A percentile compares a stretch with the other conserved stretches of the same genome.
Evolutionary conservation across 1,140 invertebrate genomes (phyloP).

Genomic region (Ephestia elutella): DNA sequence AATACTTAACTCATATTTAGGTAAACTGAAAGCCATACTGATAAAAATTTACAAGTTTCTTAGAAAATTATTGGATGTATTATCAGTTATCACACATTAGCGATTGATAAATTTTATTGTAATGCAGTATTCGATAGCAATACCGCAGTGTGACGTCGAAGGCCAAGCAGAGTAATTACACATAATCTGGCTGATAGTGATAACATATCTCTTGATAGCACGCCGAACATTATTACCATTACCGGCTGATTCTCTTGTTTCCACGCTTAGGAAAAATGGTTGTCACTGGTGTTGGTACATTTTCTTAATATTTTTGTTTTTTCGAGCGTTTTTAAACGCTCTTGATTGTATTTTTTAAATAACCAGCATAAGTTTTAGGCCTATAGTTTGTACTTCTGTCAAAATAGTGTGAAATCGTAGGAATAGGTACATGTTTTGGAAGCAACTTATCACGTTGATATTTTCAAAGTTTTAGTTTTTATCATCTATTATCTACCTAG

Average conservation of each 20-base stretch:
- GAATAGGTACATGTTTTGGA: too few species aligned
- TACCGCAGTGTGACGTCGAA: slow-evolving; percentile 44
- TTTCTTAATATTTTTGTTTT: slow-evolving; percentile 10
- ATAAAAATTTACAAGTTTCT: background rate
- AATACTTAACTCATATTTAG: too few species aligned
- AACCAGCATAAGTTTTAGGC: too few species aligned
- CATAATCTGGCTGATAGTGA: slow-evolving; percentile 25
- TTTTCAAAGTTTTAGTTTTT: too few species aligned
- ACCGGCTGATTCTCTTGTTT: slow-evolving; percentile 25
- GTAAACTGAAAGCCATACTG: too few species aligned
- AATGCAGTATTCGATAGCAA: slow-evolving; percentile 33
- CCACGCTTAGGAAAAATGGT: slow-evolving; percentile 43
- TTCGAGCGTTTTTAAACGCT: background rate
- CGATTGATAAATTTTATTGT: slow-evolving; percentile 33
- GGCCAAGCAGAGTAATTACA: slow-evolving; percentile 42
- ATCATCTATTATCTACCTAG: too few species aligned
- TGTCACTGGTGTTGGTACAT: slow-evolving; percentile 47
- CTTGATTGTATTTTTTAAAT: too few species aligned
- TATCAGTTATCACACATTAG: background rate
- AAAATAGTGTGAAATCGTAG: too few species aligned
- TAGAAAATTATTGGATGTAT: background rate
- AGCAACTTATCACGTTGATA: too few species aligned
- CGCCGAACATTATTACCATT: slow-evolving; percentile 11
- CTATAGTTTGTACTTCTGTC: too few species aligned
- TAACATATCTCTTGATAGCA: slow-evolving; percentile 49